These are phyloP conservation scores for Lethrus apterus DNA, from an alignment of 1,140 invertebrate genomes.

Conservation along the genomic window DNA sequence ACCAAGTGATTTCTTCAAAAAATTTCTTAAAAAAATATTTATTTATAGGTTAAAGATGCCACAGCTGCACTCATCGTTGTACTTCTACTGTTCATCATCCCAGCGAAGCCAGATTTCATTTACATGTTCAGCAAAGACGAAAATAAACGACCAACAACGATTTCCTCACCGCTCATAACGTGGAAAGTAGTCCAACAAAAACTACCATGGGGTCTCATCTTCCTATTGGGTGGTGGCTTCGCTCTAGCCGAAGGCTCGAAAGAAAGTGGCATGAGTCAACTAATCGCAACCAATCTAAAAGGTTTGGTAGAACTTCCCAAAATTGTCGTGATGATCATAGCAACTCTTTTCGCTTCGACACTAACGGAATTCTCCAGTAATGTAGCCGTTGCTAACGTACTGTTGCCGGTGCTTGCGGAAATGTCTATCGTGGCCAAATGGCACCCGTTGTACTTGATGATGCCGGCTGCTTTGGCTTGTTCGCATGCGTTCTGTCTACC, in stretches of 20 bases:
- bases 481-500: constrained; percentile 72
- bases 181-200: constrained; percentile 72
- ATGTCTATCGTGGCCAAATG: constrained; percentile 49
- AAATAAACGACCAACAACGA: constrained; percentile 50
- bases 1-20: too few relatives aligned
- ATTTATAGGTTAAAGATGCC: constrained; percentile 67
- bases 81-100: constrained; percentile 72
- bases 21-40: too few relatives aligned
- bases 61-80: constrained; percentile 75
- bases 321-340: constrained; percentile 49
- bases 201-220: constrained; percentile 70
- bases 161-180: constrained; percentile 61
- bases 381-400: constrained; percentile 76
- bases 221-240: constrained; percentile 70
- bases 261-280: constrained; percentile 63
- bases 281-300: constrained; percentile 60
- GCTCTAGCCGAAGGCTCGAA: constrained; percentile 78
- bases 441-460: constrained; percentile 81
- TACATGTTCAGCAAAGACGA: constrained; percentile 53
- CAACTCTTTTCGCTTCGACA: constrained; percentile 47
- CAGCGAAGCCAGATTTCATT: constrained; percentile 67
- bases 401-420: constrained; percentile 71
- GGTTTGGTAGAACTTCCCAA: constrained; percentile 48
- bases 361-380: constrained; percentile 80
- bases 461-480: constrained; percentile 72